phyloP scores from a whole-genome alignment of 2,888 invertebrate genomes.

The Polymixis lichenea region DNA sequence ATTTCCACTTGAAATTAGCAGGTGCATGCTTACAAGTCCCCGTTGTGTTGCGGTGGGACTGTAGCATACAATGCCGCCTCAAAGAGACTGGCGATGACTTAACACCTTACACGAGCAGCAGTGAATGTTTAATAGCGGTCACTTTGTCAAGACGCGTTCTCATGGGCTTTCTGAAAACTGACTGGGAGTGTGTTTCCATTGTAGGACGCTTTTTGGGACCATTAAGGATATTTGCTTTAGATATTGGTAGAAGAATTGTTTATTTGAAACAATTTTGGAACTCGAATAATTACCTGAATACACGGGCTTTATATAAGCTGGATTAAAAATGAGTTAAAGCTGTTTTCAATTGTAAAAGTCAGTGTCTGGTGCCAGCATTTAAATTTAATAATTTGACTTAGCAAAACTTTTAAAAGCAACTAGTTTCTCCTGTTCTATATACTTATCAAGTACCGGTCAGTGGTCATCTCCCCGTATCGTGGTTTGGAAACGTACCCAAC shows the following conservation, averaged over 20 bases:
- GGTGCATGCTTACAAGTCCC: conserved; percentile 58
- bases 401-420: background rate
- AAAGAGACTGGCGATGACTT: conserved; percentile 70
- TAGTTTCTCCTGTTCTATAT: background rate
- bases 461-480: conserved; percentile 43
- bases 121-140: conserved; percentile 88
- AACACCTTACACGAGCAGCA: conserved; percentile 81
- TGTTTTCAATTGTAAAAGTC: background rate
- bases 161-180: conserved; percentile 82
- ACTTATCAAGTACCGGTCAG: background rate
- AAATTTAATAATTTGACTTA: background rate
- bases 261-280: background rate
- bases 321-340: background rate
- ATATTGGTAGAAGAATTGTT: background rate
- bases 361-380: background rate
- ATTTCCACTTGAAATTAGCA: conserved; percentile 60
- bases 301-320: too few species aligned
- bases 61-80: conserved; percentile 58
- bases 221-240: background rate
- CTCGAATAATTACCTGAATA: too few species aligned
- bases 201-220: background rate
- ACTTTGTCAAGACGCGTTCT: conserved; percentile 86
- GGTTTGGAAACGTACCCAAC: conserved; percentile 66
- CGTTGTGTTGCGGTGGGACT: conserved; percentile 42
- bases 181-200: conserved; percentile 76